These are phyloP conservation scores for Thinocorus orbignyianus DNA, from an alignment of 2,113 vertebrate genomes.

Conservation along the genomic window DNA sequence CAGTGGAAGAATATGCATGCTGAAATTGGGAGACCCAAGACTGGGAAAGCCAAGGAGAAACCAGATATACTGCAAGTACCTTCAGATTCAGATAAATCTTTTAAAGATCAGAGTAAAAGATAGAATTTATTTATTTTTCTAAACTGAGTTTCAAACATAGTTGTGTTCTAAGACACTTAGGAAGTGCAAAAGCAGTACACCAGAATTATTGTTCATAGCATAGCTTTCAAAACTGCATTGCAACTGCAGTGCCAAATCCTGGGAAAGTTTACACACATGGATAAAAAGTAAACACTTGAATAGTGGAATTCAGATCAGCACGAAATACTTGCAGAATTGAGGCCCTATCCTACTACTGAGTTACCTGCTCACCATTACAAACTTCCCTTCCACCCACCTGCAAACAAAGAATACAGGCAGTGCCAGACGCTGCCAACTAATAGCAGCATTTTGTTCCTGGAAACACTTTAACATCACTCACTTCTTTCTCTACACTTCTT, in stretches of 20 bases:
- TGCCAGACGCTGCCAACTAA: background rate
- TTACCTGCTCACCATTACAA: background rate
- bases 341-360: background rate
- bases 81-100: background rate
- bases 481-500: background rate
- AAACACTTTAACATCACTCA: background rate
- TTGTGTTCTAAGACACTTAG: background rate
- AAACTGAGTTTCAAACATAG: background rate
- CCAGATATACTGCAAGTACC: background rate
- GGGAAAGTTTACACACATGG: background rate
- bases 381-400: background rate
- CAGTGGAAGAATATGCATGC: background rate
- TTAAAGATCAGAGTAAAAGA: background rate
- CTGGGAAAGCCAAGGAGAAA: background rate
- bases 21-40: background rate
- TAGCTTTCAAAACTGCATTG: background rate
- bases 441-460: background rate
- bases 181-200: background rate
- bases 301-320: background rate
- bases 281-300: background rate
- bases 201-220: background rate
- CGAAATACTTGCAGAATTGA: background rate
- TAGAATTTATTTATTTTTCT: background rate
- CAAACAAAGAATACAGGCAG: background rate
- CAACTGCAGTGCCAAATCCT: background rate